These are phyloP conservation scores for Alca torda DNA, from an alignment of 2,797 vertebrate species.

Conservation along the genomic window DNA sequence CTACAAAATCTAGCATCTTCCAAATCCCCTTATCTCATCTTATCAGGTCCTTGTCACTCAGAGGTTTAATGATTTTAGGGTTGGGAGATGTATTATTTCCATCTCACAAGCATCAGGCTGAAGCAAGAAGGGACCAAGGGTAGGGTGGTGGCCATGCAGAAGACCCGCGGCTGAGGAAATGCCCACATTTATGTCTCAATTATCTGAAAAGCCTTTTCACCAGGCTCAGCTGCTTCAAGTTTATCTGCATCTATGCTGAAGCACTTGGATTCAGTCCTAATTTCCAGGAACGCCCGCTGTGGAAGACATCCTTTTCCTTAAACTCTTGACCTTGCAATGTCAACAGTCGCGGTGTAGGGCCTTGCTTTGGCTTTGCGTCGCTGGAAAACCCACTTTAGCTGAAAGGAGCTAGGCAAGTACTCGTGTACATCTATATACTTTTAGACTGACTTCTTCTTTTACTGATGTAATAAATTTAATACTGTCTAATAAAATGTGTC, in stretches of 20 bases:
- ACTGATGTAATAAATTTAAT: neutral
- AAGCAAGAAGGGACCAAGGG: neutral
- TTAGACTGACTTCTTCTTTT: neutral
- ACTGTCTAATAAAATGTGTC: slow-evolving; percentile 18
- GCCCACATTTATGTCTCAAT: rapidly evolving
- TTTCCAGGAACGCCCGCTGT: neutral
- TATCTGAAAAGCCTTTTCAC: neutral
- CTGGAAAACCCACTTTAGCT: neutral
- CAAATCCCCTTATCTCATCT: neutral
- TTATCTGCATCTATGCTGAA: neutral
- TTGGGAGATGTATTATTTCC: neutral
- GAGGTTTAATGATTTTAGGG: neutral
- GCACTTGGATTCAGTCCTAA: neutral
- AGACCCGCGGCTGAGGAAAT: rapidly evolving
- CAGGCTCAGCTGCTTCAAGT: neutral
- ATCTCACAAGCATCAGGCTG: neutral
- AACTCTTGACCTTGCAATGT: neutral
- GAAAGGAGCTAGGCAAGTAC: neutral
- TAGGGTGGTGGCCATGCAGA: neutral
- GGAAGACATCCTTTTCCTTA: neutral
- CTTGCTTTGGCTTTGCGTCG: neutral
- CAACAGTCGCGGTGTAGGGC: neutral
- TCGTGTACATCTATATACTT: neutral
- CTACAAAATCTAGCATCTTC: neutral
- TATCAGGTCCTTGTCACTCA: neutral